These are phyloP conservation scores for Lacerta agilis DNA, from an alignment of 2,797 vertebrate genomes.

Conservation along the genomic window DNA sequence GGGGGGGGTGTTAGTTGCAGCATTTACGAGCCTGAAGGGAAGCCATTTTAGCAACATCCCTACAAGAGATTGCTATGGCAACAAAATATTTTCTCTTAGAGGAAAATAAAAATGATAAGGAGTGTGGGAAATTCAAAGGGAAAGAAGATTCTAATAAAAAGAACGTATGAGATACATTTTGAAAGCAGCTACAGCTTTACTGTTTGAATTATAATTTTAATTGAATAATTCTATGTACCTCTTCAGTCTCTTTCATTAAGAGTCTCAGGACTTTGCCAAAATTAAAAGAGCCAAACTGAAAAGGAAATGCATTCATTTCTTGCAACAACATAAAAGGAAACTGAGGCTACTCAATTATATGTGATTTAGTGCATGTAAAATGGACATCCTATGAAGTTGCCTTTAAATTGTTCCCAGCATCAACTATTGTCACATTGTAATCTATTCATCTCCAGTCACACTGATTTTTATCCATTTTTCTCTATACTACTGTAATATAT, in stretches of 20 bases:
- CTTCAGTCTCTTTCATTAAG: neutral
- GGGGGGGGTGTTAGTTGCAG: constrained; percentile 23
- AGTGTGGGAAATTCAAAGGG: constrained; percentile 47
- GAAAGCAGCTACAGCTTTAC: constrained; percentile 15
- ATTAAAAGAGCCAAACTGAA: neutral
- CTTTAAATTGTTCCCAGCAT: neutral
- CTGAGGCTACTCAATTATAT: neutral
- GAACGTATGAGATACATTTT: constrained; percentile 17
- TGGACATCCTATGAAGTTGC: neutral
- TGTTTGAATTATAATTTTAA: constrained; percentile 21
- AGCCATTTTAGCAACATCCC: constrained; percentile 46
- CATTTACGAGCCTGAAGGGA: constrained; percentile 50
- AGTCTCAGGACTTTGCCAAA: constrained; percentile 7
- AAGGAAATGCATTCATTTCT: neutral
- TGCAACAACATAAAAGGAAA: neutral
- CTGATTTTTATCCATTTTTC: neutral
- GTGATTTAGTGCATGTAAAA: neutral
- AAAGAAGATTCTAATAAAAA: constrained; percentile 1
- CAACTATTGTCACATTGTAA: neutral
- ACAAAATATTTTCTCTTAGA: constrained; percentile 55
- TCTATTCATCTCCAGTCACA: neutral
- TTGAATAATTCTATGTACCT: constrained; percentile 4
- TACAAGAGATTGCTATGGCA: constrained; percentile 56
- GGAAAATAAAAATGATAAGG: constrained; percentile 42
- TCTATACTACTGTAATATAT: neutral